These are phyloP conservation scores for Gobiocypris rarus DNA, from an alignment of 2,113 vertebrate genomes.

Conservation along the genomic window DNA sequence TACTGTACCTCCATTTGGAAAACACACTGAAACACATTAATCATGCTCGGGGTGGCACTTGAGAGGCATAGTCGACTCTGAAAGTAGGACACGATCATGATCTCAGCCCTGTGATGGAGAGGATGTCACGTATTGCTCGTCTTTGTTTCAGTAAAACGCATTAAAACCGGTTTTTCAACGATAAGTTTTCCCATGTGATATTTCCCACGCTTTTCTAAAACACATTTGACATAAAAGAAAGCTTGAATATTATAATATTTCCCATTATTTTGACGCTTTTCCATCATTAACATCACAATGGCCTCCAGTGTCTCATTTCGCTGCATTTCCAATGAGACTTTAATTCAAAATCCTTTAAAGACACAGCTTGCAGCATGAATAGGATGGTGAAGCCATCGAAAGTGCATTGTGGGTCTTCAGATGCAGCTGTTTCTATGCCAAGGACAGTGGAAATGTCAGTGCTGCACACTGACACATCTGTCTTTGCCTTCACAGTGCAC, in stretches of 20 bases:
- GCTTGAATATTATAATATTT: neutral
- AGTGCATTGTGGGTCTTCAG: neutral
- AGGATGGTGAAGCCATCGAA: neutral
- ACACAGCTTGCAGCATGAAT: neutral
- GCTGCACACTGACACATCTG: constrained; percentile 34
- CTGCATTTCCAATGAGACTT: neutral
- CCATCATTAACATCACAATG: neutral
- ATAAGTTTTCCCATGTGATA: neutral
- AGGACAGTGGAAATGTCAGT: constrained; percentile 24
- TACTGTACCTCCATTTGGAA: constrained; percentile 13
- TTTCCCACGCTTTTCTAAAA: neutral
- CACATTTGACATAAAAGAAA: neutral
- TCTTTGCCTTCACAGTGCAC: neutral
- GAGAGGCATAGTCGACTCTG: neutral
- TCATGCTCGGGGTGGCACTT: constrained; percentile 10
- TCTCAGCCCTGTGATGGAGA: constrained; percentile 13
- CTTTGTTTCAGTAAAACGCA: neutral
- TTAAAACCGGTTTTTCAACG: neutral
- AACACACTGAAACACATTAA: constrained; percentile 11
- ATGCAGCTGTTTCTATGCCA: constrained; percentile 29
- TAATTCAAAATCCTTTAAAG: neutral
- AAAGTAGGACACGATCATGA: constrained; percentile 36
- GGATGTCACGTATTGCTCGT: constrained; percentile 11
- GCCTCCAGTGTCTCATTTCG: neutral
- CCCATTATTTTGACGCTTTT: neutral